Base-by-base conservation (phyloP, 2,888 invertebrate species). In the Lasioglossum calceatum region DNA sequence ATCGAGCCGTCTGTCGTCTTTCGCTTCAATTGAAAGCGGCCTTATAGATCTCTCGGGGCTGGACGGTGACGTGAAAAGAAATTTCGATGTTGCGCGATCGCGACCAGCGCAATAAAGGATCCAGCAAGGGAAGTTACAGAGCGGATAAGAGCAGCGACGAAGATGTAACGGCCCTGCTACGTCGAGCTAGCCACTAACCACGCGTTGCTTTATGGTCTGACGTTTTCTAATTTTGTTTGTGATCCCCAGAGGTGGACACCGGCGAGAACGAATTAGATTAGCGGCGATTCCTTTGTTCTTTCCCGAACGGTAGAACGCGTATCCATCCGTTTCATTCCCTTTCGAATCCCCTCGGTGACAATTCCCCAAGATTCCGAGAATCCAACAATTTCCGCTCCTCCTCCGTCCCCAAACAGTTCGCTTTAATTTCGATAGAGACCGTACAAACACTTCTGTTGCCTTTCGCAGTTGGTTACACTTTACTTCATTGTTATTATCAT, bases 221-320 rank as follows among this genome's bases (percentile, higher is more conserved):
- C 90, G 85, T 86, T 85, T 91, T 90, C 92, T 92, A 92, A 94
- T 94, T 93, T 90, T 89, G 90, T 91, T 92, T 92, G 92, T 82
- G 90, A 92, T 93, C 92, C 91, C 91, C 91, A 84, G 86, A 87
- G 90, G 88, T 81, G 87, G 77, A 89, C 86, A 86, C 81, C 88
- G 88, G 91, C 90, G 92, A 90, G 90, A 85, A 91, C 88, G 92
- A 93, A 93, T 93, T 92, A 89, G 88, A 88, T 92, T 91, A 92
- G 90, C 74, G 88, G 86, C 78, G 87, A 90, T 88, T 89, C 85
- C 74, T 81, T 88, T 50, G 39, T 42, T 73, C 58, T 42, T 36
- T 76, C 61, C 32, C 16, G n/a, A 27, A 64, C 23, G 61, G 27
- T 61, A 39, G 71, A 32, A 73, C 58, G 72, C 71, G 72, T 76